Conservation (phyloP, 1,140 invertebrate species). For the Heliothis virescens region DNA sequence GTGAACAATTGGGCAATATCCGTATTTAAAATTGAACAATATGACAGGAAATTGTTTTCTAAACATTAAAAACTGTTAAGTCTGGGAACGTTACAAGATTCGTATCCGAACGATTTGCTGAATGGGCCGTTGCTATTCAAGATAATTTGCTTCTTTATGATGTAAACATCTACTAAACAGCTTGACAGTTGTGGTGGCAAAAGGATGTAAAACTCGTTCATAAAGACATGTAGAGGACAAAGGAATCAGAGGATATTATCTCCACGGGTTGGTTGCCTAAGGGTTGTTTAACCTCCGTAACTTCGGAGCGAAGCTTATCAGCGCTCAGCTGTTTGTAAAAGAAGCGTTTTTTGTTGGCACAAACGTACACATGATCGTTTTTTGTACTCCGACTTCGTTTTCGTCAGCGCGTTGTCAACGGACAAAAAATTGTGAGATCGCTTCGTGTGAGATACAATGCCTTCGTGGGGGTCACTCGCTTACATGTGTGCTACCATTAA, state of each 20-base stretch:
- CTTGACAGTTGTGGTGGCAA: neutral
- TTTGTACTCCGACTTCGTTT: constrained; percentile 54
- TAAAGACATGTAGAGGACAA: neutral
- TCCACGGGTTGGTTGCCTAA: neutral
- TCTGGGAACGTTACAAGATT: too few species aligned
- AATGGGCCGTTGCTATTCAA: neutral
- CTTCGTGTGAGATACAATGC: constrained; percentile 65
- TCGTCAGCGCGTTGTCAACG: constrained; percentile 53
- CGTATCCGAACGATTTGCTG: neutral
- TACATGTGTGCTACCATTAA: constrained; percentile 48
- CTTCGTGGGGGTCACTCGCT: constrained; percentile 48
- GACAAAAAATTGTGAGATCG: constrained; percentile 64
- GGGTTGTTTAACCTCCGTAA: constrained; percentile 9
- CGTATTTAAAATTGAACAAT: neutral
- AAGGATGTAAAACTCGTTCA: constrained; percentile 12
- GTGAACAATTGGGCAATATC: neutral
- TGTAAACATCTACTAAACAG: neutral
- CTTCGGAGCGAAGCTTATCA: constrained; percentile 52
- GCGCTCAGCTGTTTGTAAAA: constrained; percentile 67
- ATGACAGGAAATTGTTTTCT: neutral
- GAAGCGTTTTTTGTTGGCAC: constrained; percentile 55
- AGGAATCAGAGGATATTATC: neutral
- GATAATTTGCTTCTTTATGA: neutral
- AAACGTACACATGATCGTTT: constrained; percentile 58
- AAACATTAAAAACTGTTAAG: constrained; percentile 2